These are phyloP conservation scores for Periophthalmus magnuspinnatus DNA, from an alignment of 2,797 vertebrate genomes.

Conservation along the genomic window DNA sequence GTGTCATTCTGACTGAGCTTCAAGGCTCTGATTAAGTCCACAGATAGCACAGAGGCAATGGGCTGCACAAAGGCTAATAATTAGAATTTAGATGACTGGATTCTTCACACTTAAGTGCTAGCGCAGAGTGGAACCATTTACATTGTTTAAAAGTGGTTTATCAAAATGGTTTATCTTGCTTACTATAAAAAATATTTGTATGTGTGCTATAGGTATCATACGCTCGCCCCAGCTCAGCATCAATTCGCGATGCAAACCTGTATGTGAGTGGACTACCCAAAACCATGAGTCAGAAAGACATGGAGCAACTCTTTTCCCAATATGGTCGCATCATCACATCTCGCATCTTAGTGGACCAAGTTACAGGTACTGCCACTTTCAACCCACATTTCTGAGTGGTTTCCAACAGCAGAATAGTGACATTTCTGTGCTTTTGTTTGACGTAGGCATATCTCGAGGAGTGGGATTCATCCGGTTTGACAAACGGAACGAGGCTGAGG, in stretches of 20 bases:
- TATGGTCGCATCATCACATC: conserved; percentile 96
- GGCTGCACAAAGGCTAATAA: conserved; percentile 20
- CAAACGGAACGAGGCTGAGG: conserved; percentile 95
- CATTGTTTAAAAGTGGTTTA: background rate
- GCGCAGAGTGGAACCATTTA: background rate
- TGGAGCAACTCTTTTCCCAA: conserved; percentile 96
- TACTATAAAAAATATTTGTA: conserved; percentile 10
- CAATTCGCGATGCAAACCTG: conserved; percentile 94
- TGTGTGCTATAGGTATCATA: conserved; percentile 85
- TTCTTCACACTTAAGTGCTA: conserved; percentile 9
- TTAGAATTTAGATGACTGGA: conserved; percentile 22
- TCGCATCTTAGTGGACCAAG: conserved; percentile 94
- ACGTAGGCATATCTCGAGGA: conserved; percentile 91
- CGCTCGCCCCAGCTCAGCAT: conserved; percentile 92
- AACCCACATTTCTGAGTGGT: conserved; percentile 6
- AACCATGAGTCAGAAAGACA: conserved; percentile 96
- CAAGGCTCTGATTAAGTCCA: conserved; percentile 47
- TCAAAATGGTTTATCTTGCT: background rate
- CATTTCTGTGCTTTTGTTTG: conserved; percentile 59
- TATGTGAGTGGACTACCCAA: conserved; percentile 95
- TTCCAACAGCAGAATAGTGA: conserved; percentile 65
- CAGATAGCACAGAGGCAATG: conserved; percentile 36
- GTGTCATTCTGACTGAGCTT: conserved; percentile 28
- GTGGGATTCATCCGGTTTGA: conserved; percentile 98
- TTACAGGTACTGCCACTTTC: conserved; percentile 76